Conservation (phyloP, 1,140 invertebrate species). For the Lineus longissimus region DNA sequence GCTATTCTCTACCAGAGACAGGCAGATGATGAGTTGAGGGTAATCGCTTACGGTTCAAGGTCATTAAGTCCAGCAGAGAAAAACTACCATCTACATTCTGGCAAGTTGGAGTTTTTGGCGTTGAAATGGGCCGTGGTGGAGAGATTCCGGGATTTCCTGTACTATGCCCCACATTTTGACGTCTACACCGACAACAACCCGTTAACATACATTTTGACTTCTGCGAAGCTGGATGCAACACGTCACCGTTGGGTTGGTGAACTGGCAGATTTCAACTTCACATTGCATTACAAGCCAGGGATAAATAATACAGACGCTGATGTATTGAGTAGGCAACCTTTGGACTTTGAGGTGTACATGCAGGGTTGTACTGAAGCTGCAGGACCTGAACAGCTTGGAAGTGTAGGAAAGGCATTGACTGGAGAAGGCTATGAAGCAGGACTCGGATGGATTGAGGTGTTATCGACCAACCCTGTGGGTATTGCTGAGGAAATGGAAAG, state of each 20-base stretch:
- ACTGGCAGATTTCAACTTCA: slow-evolving; percentile 18
- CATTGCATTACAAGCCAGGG: slow-evolving; percentile 9
- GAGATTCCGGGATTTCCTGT: slow-evolving; percentile 13
- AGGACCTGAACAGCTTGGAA: no score
- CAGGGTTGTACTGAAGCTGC: no score
- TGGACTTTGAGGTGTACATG: no score
- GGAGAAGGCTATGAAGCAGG: no score
- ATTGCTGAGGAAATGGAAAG: no score
- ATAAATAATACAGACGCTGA: no score
- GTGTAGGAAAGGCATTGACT: no score
- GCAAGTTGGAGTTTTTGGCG: slow-evolving; percentile 21
- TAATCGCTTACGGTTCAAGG: slow-evolving; percentile 28
- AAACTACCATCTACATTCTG: slow-evolving; percentile 18
- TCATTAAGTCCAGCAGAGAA: slow-evolving; percentile 17
- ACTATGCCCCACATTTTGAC: slow-evolving; percentile 15
- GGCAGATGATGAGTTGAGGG: slow-evolving; percentile 8
- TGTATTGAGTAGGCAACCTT: no score
- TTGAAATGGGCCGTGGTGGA: slow-evolving; percentile 18
- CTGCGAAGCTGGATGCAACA: slow-evolving; percentile 15
- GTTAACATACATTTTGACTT: slow-evolving; percentile 13
- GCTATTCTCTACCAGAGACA: slow-evolving; percentile 50
- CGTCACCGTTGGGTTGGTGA: slow-evolving; percentile 12
- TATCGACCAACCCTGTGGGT: no score
- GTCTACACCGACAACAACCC: slow-evolving; percentile 21
- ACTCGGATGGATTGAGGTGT: no score